A percentile compares a stretch with the other conserved stretches of the same genome.
Conservation (phyloP, 2,797 vertebrate species). For the Halcyon leucocephala region DNA sequence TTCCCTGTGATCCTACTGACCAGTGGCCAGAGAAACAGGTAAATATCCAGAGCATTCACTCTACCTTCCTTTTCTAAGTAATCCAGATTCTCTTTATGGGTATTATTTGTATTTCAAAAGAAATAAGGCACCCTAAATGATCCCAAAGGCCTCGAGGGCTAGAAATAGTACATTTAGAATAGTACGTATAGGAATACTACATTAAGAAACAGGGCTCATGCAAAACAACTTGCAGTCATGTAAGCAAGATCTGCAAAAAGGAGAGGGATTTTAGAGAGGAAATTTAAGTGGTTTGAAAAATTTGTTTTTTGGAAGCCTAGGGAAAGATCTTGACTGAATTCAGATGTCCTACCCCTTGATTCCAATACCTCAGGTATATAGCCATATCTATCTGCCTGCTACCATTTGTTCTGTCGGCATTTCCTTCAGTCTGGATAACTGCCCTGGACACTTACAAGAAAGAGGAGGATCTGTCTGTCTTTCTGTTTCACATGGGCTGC, state of each 20-base stretch:
- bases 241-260: background rate
- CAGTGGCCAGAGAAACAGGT: background rate
- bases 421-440: background rate
- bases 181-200: background rate
- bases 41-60: background rate
- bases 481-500: rapidly evolving
- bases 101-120: background rate
- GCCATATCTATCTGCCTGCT: background rate
- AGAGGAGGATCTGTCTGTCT: background rate
- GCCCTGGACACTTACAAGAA: background rate
- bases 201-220: background rate
- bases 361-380: background rate
- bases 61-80: background rate
- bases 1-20: background rate
- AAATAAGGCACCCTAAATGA: background rate
- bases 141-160: background rate
- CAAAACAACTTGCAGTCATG: background rate
- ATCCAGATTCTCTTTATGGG: background rate
- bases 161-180: background rate
- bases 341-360: background rate
- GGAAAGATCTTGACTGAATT: background rate
- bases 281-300: background rate
- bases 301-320: background rate
- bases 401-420: background rate
- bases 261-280: background rate